A percentile compares a stretch with the other conserved stretches of the same genome.
Conservation (phyloP, 2,113 vertebrate species). For the Istiophorus platypterus region DNA sequence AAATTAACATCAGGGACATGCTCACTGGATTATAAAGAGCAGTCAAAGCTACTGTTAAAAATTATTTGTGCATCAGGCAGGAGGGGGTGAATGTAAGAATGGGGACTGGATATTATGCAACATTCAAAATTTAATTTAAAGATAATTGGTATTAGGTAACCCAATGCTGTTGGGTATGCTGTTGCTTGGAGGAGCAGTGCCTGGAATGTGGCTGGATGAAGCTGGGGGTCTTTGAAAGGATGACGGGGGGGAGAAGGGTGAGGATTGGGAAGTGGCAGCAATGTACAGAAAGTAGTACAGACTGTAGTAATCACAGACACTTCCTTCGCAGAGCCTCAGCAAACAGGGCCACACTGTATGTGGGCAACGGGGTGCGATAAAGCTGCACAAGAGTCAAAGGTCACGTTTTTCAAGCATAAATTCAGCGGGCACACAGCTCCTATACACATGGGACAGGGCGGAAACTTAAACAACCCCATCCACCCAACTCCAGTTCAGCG, state of each 20-base stretch:
- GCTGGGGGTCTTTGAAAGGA: conserved; percentile 6
- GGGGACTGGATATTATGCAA: not conserved
- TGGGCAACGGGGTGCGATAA: conserved; percentile 81
- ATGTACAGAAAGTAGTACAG: conserved; percentile 67
- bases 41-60: conserved; percentile 33
- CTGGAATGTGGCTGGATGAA: conserved; percentile 27
- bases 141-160: conserved; percentile 10
- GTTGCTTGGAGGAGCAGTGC: conserved; percentile 19
- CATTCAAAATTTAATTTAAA: conserved; percentile 21
- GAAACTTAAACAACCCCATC: conserved; percentile 80
- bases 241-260: not conserved
- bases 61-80: not conserved
- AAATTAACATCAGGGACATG: conserved; percentile 54
- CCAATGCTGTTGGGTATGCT: not conserved
- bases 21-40: conserved; percentile 33
- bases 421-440: conserved; percentile 71
- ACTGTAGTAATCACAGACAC: conserved; percentile 75
- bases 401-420: conserved; percentile 86
- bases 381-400: conserved; percentile 81
- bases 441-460: conserved; percentile 72
- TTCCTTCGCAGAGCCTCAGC: conserved; percentile 72
- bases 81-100: not conserved
- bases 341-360: conserved; percentile 81
- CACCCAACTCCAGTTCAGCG: conserved; percentile 45
- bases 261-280: not conserved